These are phyloP conservation scores for Novumbra hubbsi DNA, from an alignment of 2,797 vertebrate genomes.

Conservation along the genomic window DNA sequence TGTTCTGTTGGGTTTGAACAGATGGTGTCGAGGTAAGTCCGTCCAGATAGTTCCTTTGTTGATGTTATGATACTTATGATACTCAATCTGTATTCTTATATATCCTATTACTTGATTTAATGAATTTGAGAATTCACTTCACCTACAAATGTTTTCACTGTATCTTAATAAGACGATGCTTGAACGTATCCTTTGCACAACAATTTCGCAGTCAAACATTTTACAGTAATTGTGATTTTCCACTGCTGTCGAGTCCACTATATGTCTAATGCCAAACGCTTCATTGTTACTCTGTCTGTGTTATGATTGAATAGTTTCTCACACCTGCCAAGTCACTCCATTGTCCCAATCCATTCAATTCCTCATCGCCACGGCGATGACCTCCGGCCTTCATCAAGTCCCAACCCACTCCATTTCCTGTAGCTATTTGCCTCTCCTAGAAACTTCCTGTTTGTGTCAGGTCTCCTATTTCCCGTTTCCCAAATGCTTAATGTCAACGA, in stretches of 20 bases:
- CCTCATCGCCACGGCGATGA: constrained; percentile 54
- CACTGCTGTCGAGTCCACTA: background rate
- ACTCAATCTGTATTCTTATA: too few relatives aligned
- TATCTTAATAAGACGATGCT: background rate
- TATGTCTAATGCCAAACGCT: constrained; percentile 34
- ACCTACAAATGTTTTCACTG: background rate
- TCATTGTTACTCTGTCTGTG: constrained; percentile 23
- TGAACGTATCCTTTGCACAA: background rate
- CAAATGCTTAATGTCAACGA: constrained; percentile 52
- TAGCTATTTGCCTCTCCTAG: constrained; percentile 70
- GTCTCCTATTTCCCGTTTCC: constrained; percentile 71
- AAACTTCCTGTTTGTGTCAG: constrained; percentile 81
- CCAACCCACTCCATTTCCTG: constrained; percentile 74
- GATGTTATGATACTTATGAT: background rate
- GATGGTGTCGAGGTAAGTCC: constrained; percentile 63
- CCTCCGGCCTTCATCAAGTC: constrained; percentile 67
- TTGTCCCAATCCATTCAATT: constrained; percentile 69
- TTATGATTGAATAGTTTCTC: constrained; percentile 38
- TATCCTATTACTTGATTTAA: too few relatives aligned
- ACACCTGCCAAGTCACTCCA: constrained; percentile 72
- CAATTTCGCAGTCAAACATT: background rate
- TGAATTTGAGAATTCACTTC: background rate
- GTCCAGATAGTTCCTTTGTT: background rate
- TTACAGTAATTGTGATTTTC: background rate
- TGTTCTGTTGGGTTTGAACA: constrained; percentile 61